Base-by-base conservation (phyloP, 2,113 vertebrate species). In the Oceanodroma tethys region DNA sequence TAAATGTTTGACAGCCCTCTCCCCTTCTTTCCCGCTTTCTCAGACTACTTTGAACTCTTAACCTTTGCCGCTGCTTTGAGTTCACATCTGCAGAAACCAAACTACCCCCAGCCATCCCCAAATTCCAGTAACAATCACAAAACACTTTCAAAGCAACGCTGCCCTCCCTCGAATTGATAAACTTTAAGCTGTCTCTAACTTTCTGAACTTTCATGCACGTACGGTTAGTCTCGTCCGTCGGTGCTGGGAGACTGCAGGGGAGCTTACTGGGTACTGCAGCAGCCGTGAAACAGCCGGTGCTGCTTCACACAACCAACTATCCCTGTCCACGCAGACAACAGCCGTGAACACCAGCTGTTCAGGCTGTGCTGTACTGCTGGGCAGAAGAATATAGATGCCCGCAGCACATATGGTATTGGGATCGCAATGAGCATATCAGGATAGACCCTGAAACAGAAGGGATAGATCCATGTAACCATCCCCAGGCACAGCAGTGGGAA, bases 61-160 rank as follows among this genome's bases (percentile, higher is more conserved):
- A 94, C 91, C 95, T 95, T 90, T 3, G 8, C 73, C 7, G 42
- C 91, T 4, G 45, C 95, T 96, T 95, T 97, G 91, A 94, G 91
- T n/a, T 92, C 83, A 25, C 81, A 93, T 76, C 91, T 27, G 26
- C 96, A 73, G 86, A 88, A 87, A 62, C 76, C 40, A 34, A 84
- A 67, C 81, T 65, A 47, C 25, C 68, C 55, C 17, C 60, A 66
- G 73, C 58, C 84, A 73, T 6, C 62, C 78, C 94, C 84, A 90
- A 88, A 95, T 70, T 90, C 84, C 86, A 58, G 81, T 38, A 92
- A 70, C 48, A 53, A 50, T 22, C 47, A 75, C 66, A 43, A 76
- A 94, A 53, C 19, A 11, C 78, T 93, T 75, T 42, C 62, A 85
- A 71, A 97, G 91, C 56, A 81, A 80, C 1, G 26, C 56, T 87